Evolutionary conservation across 1,140 invertebrate species (phyloP), one percentile per base, ranked within the genome.

Genomic region (Chrysoperla carnea): DNA sequence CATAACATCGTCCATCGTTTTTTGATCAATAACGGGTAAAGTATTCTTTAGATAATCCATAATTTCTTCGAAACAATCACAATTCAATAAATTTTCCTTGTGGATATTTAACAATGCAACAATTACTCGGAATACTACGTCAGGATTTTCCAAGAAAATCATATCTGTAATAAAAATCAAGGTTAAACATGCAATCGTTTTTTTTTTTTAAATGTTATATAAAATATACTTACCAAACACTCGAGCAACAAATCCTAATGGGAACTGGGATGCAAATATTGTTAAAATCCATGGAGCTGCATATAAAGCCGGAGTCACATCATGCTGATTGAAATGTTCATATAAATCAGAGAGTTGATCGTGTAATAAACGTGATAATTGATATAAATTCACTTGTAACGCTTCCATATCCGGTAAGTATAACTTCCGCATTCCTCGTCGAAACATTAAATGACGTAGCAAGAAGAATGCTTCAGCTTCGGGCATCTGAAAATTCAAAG

Each of bases 261-360:
- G 85, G 62, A 95, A 96, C 64, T 94, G 90, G 13, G 91, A 94
- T 11, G 91, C 89, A 66, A 95, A 97, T 8, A 96, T 65, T 0
- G 92, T 97, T 0, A 96, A 69, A 49, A 96, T 81, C 91, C 91
- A 97, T 1, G 91, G 90, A 1, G 92, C 89, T 1, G 91, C 90
- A 60, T 95, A 97, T 8, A 96, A 63, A 0, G 89, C 91, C 0
- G 91, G 90, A 1, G 82, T 80, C 6, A 97, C 84, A 60, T 95
- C 90, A 52, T 89, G 74, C 36, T 73, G 67, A 52, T 95, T 89
- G 50, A 96, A 77, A 63, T 93, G 90, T 17, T 77, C 72, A 58
- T 95, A 89, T 35, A 97, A 66, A 39, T 84, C 76, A 0, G 80
- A 79, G 50, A 91, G 69, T 46, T 82, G 76, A 59, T 97, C 91